Evolutionary conservation across 2,797 vertebrate genomes (phyloP).

Genomic region (Sebastiscus tertius): DNA sequence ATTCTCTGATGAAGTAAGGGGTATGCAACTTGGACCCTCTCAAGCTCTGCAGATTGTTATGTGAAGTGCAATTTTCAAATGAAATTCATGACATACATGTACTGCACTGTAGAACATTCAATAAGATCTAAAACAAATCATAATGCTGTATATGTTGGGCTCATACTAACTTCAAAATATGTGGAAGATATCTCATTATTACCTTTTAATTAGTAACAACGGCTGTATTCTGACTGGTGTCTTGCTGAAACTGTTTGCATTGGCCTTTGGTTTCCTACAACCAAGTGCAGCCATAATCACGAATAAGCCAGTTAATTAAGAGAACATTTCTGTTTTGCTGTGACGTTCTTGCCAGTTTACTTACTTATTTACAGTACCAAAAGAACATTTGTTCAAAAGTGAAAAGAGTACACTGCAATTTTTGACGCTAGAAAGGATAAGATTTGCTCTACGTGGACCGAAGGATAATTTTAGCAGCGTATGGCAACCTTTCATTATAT

Average conservation of each 20-base stretch:
- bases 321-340: not conserved
- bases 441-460: too few species aligned
- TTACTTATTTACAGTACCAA: not conserved
- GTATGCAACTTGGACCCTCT: not conserved
- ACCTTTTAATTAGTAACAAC: not conserved
- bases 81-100: not conserved
- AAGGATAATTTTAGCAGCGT: too few species aligned
- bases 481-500: too few species aligned
- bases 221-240: not conserved
- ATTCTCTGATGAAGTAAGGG: slow-evolving; percentile 8
- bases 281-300: not conserved
- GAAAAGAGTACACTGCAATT: not conserved
- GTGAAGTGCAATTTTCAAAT: not conserved
- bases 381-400: not conserved
- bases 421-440: too few species aligned
- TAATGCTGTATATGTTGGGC: not conserved
- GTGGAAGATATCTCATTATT: not conserved
- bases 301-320: not conserved
- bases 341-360: not conserved
- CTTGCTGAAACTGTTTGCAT: not conserved
- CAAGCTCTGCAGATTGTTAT: not conserved
- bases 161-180: not conserved
- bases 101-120: not conserved
- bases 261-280: not conserved
- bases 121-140: not conserved